phyloP scores from a whole-genome alignment of 2,888 invertebrate genomes.

The Dryadula phaetusa region DNA sequence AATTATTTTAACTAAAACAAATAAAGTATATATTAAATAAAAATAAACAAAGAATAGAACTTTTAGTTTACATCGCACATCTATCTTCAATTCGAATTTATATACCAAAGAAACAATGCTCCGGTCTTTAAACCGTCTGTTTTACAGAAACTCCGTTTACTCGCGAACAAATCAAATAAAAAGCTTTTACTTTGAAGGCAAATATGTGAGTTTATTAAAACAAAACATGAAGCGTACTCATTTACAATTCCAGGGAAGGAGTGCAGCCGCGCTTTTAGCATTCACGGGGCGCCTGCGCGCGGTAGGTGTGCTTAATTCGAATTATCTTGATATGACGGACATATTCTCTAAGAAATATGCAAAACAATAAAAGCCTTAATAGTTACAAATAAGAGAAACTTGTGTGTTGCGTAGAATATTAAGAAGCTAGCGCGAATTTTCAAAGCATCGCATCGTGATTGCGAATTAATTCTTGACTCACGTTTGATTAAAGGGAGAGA shows the following conservation, averaged over 20 bases:
- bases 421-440: slow-evolving; percentile 60
- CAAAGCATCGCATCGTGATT: slow-evolving; percentile 54
- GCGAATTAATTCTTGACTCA: slow-evolving; percentile 68
- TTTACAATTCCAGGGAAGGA: slow-evolving; percentile 73
- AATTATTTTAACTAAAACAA: neutral
- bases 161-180: slow-evolving; percentile 70
- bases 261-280: slow-evolving; percentile 67
- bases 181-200: slow-evolving; percentile 70
- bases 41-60: neutral
- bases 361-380: slow-evolving; percentile 68
- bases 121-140: slow-evolving; percentile 47
- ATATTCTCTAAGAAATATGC: slow-evolving; percentile 72
- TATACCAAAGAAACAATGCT: neutral
- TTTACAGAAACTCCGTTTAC: slow-evolving; percentile 55
- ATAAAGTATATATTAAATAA: neutral
- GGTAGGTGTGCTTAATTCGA: slow-evolving; percentile 81
- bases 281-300: slow-evolving; percentile 67
- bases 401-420: slow-evolving; percentile 71
- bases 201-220: slow-evolving; percentile 79
- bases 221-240: slow-evolving; percentile 72
- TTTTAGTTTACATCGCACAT: neutral
- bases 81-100: neutral
- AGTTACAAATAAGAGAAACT: slow-evolving; percentile 66
- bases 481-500: slow-evolving; percentile 75
- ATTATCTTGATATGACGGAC: slow-evolving; percentile 78